Evolutionary conservation across 2,113 vertebrate species (phyloP), one percentile per base, ranked within the genome.

Genomic region (Galeopterus variegatus): DNA sequence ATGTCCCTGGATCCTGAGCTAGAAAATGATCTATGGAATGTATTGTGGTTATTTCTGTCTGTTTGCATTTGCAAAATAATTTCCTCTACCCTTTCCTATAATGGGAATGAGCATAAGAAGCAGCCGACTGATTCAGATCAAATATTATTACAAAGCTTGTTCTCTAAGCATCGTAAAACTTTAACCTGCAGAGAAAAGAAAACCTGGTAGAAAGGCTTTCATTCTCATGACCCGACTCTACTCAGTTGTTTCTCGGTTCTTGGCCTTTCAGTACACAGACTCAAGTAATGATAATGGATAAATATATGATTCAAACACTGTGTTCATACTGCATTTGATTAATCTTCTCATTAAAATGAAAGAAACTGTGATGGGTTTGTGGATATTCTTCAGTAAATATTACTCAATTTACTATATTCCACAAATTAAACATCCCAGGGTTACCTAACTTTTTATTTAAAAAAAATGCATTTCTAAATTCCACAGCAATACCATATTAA

Each of bases 341-440:
- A 72, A 81, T n/a, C 69, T 50, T 87, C 4, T 58, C 33, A 1
- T 83, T 79, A 83, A 91, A 85, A 70, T 50, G 8, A 50, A 13
- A 45, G 48, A 60, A 10, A 24, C 0, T 75, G 23, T n/a, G 69
- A 77, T 90, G 23, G 89, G 77, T 48, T 24, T 81, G 17, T 70
- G 33, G 79, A 12, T 64, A 95, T 90, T 93, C 93, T 97, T 33
- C 45, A 64, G 72, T 81, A 94, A 64, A 45, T 11, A 76, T 6
- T 94, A 96, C 54, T 93, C 75, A 81, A 24, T 28, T 91, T 45
- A 10, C 26, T 8, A 82, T 17, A 18, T 17, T 45, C 36, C 4
- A 94, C 88, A 96, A 97, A 97, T 94, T 84, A 92, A 89, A 92
- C 62, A 7, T 52, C 96, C 90, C 54, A 75, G 28, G 6, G 48